Evolutionary conservation across 23 tunicate genomes (phyloP).

Genomic region (Corella eumyota): DNA sequence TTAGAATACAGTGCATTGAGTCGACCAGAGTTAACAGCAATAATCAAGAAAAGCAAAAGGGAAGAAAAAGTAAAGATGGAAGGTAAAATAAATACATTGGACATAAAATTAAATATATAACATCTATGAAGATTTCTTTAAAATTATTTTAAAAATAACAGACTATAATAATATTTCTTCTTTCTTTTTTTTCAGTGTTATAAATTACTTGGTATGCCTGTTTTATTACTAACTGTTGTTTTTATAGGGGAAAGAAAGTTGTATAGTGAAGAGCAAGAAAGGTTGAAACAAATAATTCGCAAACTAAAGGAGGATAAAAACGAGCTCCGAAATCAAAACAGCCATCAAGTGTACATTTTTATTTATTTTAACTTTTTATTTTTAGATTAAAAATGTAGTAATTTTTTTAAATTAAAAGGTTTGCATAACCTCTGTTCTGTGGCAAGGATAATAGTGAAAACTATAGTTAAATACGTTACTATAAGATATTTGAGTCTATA

Average conservation of each 20-base stretch:
- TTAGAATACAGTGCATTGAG: slow-evolving; percentile 40
- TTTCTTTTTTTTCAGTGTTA: neutral
- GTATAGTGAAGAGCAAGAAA: slow-evolving; percentile 11
- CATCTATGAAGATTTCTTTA: too few species aligned
- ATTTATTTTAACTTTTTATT: neutral
- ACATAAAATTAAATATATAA: too few species aligned
- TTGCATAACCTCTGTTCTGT: too few species aligned
- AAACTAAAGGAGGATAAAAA: slow-evolving; percentile 18
- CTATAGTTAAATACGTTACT: too few species aligned
- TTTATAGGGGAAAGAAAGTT: slow-evolving; percentile 1
- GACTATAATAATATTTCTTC: neutral
- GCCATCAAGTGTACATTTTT: slow-evolving; percentile 12
- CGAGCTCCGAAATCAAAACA: slow-evolving; percentile 25
- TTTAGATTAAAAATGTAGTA: too few species aligned
- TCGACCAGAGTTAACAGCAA: slow-evolving; percentile 21
- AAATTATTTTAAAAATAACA: too few species aligned
- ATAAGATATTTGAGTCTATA: too few species aligned
- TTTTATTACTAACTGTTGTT: too few species aligned
- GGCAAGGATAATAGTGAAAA: too few species aligned
- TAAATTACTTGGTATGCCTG: too few species aligned
- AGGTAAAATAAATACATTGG: too few species aligned
- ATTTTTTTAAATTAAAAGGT: too few species aligned
- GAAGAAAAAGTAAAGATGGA: neutral
- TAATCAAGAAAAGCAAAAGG: slow-evolving; percentile 21
- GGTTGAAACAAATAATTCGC: slow-evolving; percentile 19